Evolutionary conservation across 2,888 invertebrate genomes (phyloP).

Genomic region (Cheilosia scutellata): DNA sequence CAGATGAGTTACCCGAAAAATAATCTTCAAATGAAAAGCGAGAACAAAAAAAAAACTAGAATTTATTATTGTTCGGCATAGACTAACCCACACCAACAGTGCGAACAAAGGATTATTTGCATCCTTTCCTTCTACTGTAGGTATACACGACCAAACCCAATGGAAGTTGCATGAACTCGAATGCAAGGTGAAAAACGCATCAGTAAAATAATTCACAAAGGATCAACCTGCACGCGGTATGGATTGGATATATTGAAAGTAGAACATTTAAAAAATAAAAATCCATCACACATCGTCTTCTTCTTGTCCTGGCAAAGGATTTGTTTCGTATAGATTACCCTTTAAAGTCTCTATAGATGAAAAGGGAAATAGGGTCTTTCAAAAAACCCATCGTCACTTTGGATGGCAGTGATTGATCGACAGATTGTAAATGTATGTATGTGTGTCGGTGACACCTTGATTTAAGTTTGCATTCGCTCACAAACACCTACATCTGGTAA

Average conservation of each 20-base stretch:
- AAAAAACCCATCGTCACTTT: constrained; percentile 5
- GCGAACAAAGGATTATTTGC: constrained; percentile 2
- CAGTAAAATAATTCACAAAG: constrained; percentile 5
- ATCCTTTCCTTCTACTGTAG: no score
- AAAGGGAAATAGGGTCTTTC: constrained; percentile 2
- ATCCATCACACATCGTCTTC: constrained; percentile 22
- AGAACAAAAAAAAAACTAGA: neutral
- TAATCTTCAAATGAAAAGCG: constrained; percentile 19
- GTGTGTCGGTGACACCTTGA: constrained; percentile 46
- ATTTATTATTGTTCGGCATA: neutral
- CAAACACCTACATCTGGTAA: constrained; percentile 11
- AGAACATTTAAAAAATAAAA: constrained; percentile 25
- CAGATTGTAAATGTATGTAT: constrained; percentile 39
- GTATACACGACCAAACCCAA: neutral
- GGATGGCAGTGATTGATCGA: constrained; percentile 49
- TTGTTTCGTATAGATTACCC: constrained; percentile 1
- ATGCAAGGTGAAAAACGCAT: constrained; percentile 8
- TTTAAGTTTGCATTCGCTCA: constrained; percentile 40
- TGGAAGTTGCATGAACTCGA: neutral
- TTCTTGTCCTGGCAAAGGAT: neutral
- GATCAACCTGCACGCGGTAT: constrained; percentile 4
- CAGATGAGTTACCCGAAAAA: constrained; percentile 46
- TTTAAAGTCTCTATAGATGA: constrained; percentile 8
- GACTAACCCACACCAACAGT: no score
- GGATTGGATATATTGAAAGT: neutral